Base-by-base conservation (phyloP, 2,888 invertebrate species). In the Scaptomyza cyrtandrae region DNA sequence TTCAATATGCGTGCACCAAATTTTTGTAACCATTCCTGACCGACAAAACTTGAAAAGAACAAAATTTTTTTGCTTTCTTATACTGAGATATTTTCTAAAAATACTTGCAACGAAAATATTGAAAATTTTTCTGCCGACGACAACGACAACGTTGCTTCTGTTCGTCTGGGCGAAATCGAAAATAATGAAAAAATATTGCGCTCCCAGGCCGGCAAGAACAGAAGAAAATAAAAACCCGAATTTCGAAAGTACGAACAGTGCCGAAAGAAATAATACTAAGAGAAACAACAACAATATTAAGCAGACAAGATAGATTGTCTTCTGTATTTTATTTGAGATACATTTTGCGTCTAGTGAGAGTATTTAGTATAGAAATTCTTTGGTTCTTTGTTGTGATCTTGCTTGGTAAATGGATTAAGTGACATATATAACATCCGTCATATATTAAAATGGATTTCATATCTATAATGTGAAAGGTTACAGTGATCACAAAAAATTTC, bases 51-150 rank as follows among this genome's bases (percentile, higher is more conserved):
- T 59, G 46, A 60, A 69, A 59, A 58, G 55, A 62, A 64, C 14
- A 41, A 43, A 27, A 46, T 19, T 48, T 52, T 63, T 45, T 52
- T 50, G 11, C 16, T 49, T 52, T 60, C 35, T 19, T 41, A 43
- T 52, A 35, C 75, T 85, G 66, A 77, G 61, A 75, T 69, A 63
- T 71, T 64, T 77, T 89, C 85, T 86, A 86, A 89, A 86, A 86
- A 86, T 86, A 86, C 71, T 82, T 57, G 74, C 86, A 73, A 78
- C 44, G 70, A 75, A 78, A 86, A 71, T 77, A 84, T 84, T 86
- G 58, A 78, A 86, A 88, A 88, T 71, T 46, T 54, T 66, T 71
- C 50, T 67, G 74, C 71, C 86, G 78, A 57, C 76, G 48, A 50
- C 58, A 58, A 69, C 75, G 52, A 43, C 54, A 39, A 52, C 46